A percentile compares a stretch with the other conserved stretches of the same genome.
Conservation (phyloP, 2,888 invertebrate species). For the Psococerastis gibbosa region DNA sequence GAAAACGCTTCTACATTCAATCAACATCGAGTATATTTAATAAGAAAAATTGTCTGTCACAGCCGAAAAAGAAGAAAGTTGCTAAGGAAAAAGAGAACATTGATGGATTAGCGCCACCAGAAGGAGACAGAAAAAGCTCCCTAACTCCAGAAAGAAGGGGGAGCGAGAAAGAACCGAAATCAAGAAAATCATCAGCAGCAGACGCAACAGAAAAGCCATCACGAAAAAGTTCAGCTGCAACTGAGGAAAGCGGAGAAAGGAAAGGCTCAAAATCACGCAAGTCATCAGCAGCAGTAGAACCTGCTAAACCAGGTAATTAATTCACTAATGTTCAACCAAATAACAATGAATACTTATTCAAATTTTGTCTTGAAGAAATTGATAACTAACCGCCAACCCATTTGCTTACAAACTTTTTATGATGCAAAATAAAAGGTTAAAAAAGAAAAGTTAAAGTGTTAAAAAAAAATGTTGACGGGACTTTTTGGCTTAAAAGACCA, state of each 20-base stretch:
- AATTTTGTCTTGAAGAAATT: too few species aligned
- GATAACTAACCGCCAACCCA: too few species aligned
- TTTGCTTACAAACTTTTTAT: too few species aligned
- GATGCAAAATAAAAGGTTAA: too few species aligned
- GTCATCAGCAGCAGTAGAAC: slow-evolving; percentile 11
- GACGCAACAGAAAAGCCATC: slow-evolving; percentile 7
- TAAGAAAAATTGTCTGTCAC: too few species aligned
- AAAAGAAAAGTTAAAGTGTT: too few species aligned
- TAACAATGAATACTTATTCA: too few species aligned
- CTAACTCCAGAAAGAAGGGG: slow-evolving; percentile 1
- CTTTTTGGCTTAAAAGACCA: too few species aligned
- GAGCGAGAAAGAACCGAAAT: neutral
- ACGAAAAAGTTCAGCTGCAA: neutral
- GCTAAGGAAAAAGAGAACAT: slow-evolving; percentile 1
- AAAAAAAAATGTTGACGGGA: too few species aligned
- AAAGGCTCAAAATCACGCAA: slow-evolving; percentile 10
- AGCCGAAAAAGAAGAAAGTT: slow-evolving; percentile 5
- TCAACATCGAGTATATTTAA: too few species aligned
- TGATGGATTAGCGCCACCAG: neutral
- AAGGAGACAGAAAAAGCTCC: neutral
- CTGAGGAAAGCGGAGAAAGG: neutral
- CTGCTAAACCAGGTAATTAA: slow-evolving; percentile 5
- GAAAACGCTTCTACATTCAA: too few species aligned
- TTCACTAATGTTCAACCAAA: too few species aligned
- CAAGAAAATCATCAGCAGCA: slow-evolving; percentile 5